Percentiles rank a stretch among this genome's conserved stretches.
These are phyloP conservation scores for Drosophila histrio DNA, from an alignment of 2,888 invertebrate genomes.

Conservation along the genomic window DNA sequence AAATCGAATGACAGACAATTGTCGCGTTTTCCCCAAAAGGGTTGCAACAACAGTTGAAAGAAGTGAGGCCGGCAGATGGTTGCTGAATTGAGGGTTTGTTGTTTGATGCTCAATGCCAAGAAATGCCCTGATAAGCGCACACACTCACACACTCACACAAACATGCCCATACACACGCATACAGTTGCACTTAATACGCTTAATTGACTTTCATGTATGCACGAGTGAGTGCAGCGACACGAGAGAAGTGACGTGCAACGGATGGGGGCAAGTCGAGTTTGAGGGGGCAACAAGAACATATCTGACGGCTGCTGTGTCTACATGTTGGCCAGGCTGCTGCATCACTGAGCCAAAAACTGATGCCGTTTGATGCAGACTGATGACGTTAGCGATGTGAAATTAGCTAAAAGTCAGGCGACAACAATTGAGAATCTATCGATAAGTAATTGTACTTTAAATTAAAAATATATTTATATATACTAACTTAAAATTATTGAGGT, in stretches of 20 bases:
- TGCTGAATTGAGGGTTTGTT: constrained; percentile 45
- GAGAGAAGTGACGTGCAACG: constrained; percentile 39
- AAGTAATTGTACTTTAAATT: not conserved
- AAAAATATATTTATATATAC: too few species aligned
- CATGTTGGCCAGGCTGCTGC: constrained; percentile 69
- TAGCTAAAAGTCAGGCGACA: constrained; percentile 23
- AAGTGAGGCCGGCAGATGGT: not conserved
- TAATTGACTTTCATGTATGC: constrained; percentile 82
- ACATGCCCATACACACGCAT: constrained; percentile 22
- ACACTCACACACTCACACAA: constrained; percentile 20
- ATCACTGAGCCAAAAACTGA: constrained; percentile 30
- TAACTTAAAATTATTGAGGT: too few species aligned
- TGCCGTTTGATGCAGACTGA: constrained; percentile 54
- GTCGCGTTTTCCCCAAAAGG: constrained; percentile 26
- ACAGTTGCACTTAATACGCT: constrained; percentile 80
- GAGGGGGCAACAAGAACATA: constrained; percentile 37
- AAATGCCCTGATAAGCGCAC: constrained; percentile 69
- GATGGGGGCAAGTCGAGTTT: not conserved
- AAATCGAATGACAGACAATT: constrained; percentile 51
- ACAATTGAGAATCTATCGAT: constrained; percentile 7
- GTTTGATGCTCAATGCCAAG: constrained; percentile 69
- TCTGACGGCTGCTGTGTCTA: constrained; percentile 45
- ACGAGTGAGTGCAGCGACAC: constrained; percentile 75
- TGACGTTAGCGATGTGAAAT: constrained; percentile 56
- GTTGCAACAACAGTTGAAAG: not conserved